Base-by-base conservation (phyloP, 2,113 vertebrate genomes). In the Ochotona princeps region DNA sequence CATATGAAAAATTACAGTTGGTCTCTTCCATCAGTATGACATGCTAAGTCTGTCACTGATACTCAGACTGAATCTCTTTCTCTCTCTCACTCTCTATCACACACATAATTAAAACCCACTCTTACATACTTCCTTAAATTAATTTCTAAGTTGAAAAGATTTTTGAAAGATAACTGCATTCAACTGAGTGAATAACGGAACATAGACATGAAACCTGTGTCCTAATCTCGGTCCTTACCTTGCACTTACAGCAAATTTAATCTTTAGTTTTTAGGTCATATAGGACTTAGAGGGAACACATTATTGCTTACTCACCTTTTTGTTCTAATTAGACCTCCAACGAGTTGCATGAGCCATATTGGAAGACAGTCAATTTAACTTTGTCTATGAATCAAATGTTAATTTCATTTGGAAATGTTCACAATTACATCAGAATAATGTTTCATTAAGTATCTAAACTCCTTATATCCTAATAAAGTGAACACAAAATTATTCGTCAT, bases 81-180 rank as follows among this genome's bases (percentile, higher is more conserved):
- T 44, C 38, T 44, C 38, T 44, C 38, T 44, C 38, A 44, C 38
- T 44, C 38, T 44, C 38, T 44, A 44, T 44, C 38, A 26, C 6
- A 44, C 32, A 44, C 38, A 30, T 7, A 57, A 57, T 57, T 57
- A 57, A 57, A 57, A 67, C 9, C 78, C 1, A 81, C 0, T 35
- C 7, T 30, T 2, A 6, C 0, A 21, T 2, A 30, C 18, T 51
- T 87, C 84, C 15, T 84, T 73, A 83, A 70, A 83, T 66, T 14
- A 91, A 85, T 83, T 51, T 92, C 38, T 66, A 21, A 90, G 9
- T 20, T 92, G 90, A 82, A 70, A 92, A 28, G 20, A 47, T 91
- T 72, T 38, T 30, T 87, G 28, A 87, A 69, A 88, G 8, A 21
- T 18, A n/a, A 57, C 15, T 14, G 18, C 38, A 44, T 44, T 44